Evolutionary conservation across 2,888 invertebrate species (phyloP), one percentile per base, ranked within the genome.

Genomic region (Drosophila sordidula): DNA sequence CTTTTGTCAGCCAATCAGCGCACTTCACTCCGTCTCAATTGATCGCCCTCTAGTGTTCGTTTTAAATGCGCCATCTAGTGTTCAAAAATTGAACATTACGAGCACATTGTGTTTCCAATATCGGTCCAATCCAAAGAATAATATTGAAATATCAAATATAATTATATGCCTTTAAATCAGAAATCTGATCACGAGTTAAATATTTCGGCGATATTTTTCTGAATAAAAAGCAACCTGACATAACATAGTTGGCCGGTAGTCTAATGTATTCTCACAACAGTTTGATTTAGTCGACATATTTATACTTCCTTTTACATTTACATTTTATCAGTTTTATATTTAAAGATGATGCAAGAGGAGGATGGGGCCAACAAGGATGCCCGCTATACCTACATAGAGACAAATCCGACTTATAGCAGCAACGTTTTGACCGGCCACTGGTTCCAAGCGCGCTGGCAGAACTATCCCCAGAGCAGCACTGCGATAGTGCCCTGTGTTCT

Each of bases 381-480:
- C 2, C 73, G 78, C 0, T 63, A 64, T 22, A 52, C 67, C 6
- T 78, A 73, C 36, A 6, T 70, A 0, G 67, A 68, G 1, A 63
- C 57, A 4, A 76, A 70, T 8, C 41, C 73, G 1, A 6, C n/a
- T 0, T 78, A 78, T 16, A 76, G 61, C 61, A 66, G 69, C 42
- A 41, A 22, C 3, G 80, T 79, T 0, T 9, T 78, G 11, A 68
- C 50, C 2, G 79, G 78, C 6, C 41, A 76, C n/a, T 78, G 78
- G 79, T 38, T 32, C 22, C 66, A 22, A 25, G 16, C n/a, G 8
- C 72, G 64, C 6, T 51, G 22, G 16, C 38, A 46, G 6, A 11
- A 16, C 0, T 4, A 22, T 12, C 55, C 18, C 0, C 59, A 50
- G 36, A 62, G 22, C 41, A 64, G 12, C 16, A 34, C 14, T 5